Conservation (phyloP, 2,888 invertebrate genomes). For the Fragum whitleyi region DNA sequence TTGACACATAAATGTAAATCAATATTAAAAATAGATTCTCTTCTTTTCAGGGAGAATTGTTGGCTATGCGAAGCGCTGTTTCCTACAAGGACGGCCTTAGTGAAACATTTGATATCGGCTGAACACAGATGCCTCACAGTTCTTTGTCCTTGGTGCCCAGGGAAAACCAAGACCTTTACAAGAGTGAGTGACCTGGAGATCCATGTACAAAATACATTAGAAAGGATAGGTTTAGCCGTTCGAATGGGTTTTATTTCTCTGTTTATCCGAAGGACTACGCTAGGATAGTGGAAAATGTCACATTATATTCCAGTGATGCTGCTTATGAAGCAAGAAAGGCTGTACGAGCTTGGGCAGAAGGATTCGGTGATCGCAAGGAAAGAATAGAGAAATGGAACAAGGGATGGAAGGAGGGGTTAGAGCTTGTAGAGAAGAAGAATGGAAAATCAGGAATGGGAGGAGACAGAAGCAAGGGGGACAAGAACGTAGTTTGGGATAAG, state of each 20-base stretch:
- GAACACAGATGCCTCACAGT: slow-evolving; percentile 21
- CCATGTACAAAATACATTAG: background rate
- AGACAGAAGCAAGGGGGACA: background rate
- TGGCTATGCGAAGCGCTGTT: slow-evolving; percentile 40
- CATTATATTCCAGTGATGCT: slow-evolving; percentile 3
- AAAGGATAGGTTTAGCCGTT: slow-evolving; percentile 9
- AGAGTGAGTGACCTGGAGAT: slow-evolving; percentile 32
- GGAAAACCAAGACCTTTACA: slow-evolving; percentile 23
- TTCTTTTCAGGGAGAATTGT: slow-evolving; percentile 41
- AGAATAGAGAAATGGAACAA: slow-evolving; percentile 26
- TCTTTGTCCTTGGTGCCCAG: slow-evolving; percentile 39
- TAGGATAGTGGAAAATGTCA: slow-evolving; percentile 7
- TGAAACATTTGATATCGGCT: slow-evolving; percentile 17
- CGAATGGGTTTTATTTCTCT: slow-evolving; percentile 36
- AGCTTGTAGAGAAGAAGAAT: no score
- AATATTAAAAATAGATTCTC: no score
- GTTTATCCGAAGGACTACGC: slow-evolving; percentile 31
- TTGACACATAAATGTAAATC: no score
- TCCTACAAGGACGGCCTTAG: slow-evolving; percentile 1
- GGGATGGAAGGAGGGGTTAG: slow-evolving; percentile 31
- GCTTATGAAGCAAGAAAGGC: slow-evolving; percentile 31
- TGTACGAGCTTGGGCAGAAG: slow-evolving; percentile 29
- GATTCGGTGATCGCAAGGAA: slow-evolving; percentile 22
- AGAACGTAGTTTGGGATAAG: background rate
- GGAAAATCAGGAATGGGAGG: no score